Base-by-base conservation (phyloP, 1,140 invertebrate species). In the Uloborus diversus region DNA sequence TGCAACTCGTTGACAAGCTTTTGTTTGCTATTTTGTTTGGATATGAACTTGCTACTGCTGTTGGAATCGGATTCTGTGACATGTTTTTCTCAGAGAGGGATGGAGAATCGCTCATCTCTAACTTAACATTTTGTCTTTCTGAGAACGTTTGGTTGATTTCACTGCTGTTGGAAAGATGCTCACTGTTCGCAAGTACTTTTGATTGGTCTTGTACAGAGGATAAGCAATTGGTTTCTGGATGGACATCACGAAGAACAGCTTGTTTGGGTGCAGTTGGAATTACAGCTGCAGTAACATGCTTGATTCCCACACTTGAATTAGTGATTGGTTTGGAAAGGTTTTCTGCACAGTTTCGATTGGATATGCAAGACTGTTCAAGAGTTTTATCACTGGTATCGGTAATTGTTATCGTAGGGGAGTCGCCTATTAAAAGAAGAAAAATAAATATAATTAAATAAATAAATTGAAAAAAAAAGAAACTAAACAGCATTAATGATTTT, bases 261-360 rank as follows among this genome's bases (percentile, higher is more conserved):
- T 79, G 76, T 69, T 79, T 79, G 17, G 76, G 76, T 23, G 76
- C 76, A 30, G 76, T 79, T 23, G 76, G 76, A 47, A 79, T 79
- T 11, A 79, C 76, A 61, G 76, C 76, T 1, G 76, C 76, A 23
- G 76, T 69, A 9, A 79, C 64, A 49, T 79, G 62, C 30, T 79
- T 79, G n/a, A 78, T 25, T 27, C 28, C 17, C 25, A 33, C 32
- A 47, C 28, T 11, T 42, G 47, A 17, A 78, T 9, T 49, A 61
- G 42, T 65, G 27, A 42, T 23, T 14, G 25, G 30, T 56, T 56
- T 65, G 37, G 25, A 20, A 11, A 33, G 14, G 14, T 49, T 14
- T 28, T 47, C 1, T 5, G 62, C 47, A n/a, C 42, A 11, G 30
- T 20, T 66, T 33, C 30, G 56, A 64, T 28, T 66, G 17, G 61